Evolutionary conservation across 2,888 invertebrate species (phyloP).

Genomic region (Megastigmus dorsalis): DNA sequence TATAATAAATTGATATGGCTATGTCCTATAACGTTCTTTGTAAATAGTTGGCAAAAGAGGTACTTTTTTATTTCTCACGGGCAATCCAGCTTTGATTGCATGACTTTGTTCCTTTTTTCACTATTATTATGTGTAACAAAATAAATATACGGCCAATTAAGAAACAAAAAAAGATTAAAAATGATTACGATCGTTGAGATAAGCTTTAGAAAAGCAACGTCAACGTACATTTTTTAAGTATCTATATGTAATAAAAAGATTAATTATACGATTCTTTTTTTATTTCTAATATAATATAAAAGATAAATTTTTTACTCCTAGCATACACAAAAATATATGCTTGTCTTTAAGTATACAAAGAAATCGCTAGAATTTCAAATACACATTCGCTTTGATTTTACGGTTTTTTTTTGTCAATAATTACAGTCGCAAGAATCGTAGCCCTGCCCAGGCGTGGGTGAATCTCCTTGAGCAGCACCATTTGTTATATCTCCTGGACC

Average conservation of each 20-base stretch:
- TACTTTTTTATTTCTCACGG: conserved; percentile 50
- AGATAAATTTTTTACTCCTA: conserved; percentile 1
- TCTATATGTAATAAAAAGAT: conserved; percentile 52
- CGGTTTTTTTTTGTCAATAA: conserved; percentile 47
- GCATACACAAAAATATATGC: not conserved
- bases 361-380: conserved; percentile 9
- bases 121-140: conserved; percentile 39
- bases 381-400: no score
- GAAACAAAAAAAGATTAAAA: conserved; percentile 9
- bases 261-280: conserved; percentile 18
- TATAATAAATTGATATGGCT: conserved; percentile 44
- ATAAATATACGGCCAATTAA: conserved; percentile 42
- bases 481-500: conserved; percentile 61
- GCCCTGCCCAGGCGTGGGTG: conserved; percentile 57
- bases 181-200: conserved; percentile 19
- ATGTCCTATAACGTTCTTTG: conserved; percentile 36
- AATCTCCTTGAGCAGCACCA: conserved; percentile 55
- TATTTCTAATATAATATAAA: conserved; percentile 27
- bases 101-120: conserved; percentile 50
- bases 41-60: conserved; percentile 54
- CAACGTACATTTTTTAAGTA: conserved; percentile 44
- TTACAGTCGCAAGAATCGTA: conserved; percentile 71
- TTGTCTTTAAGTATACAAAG: not conserved
- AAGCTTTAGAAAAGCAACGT: conserved; percentile 39
- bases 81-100: conserved; percentile 43